These are phyloP conservation scores for Megalonaias nervosa DNA, from an alignment of 1,140 invertebrate genomes.

Conservation along the genomic window DNA sequence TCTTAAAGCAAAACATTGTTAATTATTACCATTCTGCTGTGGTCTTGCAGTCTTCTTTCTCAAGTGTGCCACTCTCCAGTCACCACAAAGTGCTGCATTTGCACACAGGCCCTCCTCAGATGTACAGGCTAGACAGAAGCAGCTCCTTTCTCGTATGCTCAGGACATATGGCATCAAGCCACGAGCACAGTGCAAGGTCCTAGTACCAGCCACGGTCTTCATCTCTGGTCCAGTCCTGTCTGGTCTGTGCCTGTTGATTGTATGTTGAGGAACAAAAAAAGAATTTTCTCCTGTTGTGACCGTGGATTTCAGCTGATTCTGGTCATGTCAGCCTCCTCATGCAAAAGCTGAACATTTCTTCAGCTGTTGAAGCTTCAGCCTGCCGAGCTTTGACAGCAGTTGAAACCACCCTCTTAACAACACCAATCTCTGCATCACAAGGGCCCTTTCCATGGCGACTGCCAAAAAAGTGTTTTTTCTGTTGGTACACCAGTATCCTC, in stretches of 20 bases:
- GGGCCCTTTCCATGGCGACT: conserved; percentile 45
- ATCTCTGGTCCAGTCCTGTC: conserved; percentile 1
- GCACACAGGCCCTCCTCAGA: neutral
- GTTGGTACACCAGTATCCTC: conserved; percentile 23
- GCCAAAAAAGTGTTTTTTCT: conserved; percentile 43
- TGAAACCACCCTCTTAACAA: conserved; percentile 24
- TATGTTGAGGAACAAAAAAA: conserved; percentile 17
- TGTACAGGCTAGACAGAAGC: conserved; percentile 33
- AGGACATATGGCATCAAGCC: conserved; percentile 24
- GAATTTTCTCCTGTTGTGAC: conserved; percentile 19
- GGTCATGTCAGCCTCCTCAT: conserved; percentile 2
- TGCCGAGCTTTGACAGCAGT: conserved; percentile 20
- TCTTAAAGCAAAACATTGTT: no score
- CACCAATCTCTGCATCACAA: conserved; percentile 41
- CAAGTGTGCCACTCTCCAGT: neutral
- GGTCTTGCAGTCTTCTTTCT: neutral
- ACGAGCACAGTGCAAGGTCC: conserved; percentile 14
- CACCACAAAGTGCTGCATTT: neutral
- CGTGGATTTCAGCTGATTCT: conserved; percentile 1
- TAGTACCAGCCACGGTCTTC: conserved; percentile 6
- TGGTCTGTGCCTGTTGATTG: conserved; percentile 19
- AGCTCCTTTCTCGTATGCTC: conserved; percentile 10
- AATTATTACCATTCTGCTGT: neutral
- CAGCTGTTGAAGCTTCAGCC: conserved; percentile 7
- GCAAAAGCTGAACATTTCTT: conserved; percentile 23